These are phyloP conservation scores for Paedocypris micromegethes DNA, from an alignment of 2,797 vertebrate genomes.

Conservation along the genomic window DNA sequence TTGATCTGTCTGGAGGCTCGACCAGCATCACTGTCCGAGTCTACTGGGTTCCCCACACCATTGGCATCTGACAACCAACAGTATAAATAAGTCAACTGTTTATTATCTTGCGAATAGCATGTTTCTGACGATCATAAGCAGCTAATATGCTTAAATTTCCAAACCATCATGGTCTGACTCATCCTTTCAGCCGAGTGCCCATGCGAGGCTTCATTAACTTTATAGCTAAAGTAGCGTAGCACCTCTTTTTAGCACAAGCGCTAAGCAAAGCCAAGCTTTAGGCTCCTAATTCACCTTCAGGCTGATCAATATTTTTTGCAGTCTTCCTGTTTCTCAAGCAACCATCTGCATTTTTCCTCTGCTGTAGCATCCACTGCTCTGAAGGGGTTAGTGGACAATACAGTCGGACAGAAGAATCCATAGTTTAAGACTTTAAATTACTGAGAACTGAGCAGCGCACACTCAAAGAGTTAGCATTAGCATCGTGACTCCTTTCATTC, in stretches of 20 bases:
- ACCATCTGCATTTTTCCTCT: slow-evolving; percentile 56
- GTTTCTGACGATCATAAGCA: neutral
- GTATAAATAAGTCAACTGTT: neutral
- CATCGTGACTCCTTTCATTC: no score
- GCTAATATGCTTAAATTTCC: neutral
- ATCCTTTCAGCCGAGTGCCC: neutral
- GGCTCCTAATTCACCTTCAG: slow-evolving; percentile 58
- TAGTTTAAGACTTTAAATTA: no score
- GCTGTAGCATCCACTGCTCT: slow-evolving; percentile 72
- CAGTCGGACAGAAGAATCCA: slow-evolving; percentile 13
- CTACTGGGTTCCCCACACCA: slow-evolving; percentile 16
- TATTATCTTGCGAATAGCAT: neutral
- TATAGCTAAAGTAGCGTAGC: slow-evolving; percentile 2
- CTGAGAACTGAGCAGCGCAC: no score
- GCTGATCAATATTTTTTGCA: slow-evolving; percentile 49
- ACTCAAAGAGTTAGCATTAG: no score
- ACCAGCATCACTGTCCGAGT: slow-evolving; percentile 57
- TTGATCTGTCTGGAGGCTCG: slow-evolving; percentile 73
- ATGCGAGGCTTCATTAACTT: neutral
- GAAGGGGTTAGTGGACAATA: slow-evolving; percentile 26
- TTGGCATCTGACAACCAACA: slow-evolving; percentile 35
- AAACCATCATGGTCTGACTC: slow-evolving; percentile 1
- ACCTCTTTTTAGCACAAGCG: slow-evolving; percentile 15
- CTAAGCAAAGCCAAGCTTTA: slow-evolving; percentile 26
- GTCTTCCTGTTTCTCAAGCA: slow-evolving; percentile 41